These are phyloP conservation scores for Podotricha telesiphe DNA, from an alignment of 2,888 invertebrate genomes.

Conservation along the genomic window DNA sequence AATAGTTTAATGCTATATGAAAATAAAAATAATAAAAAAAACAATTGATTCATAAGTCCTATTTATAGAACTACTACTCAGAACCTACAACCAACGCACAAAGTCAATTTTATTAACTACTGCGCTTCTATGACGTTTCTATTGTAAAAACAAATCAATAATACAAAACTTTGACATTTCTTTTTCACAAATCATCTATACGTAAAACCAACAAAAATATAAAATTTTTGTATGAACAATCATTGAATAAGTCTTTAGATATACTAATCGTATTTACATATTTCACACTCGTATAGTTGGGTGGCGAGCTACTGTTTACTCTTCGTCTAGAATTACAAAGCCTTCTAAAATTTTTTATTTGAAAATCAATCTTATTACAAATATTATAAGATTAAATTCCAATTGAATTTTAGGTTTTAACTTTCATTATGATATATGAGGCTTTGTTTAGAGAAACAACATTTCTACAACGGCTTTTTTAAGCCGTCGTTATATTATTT, in stretches of 20 bases:
- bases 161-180: neutral
- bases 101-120: too few species aligned
- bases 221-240: conserved; percentile 64
- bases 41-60: too few species aligned
- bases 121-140: too few species aligned
- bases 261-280: conserved; percentile 74
- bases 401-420: conserved; percentile 29
- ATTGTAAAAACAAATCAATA: too few species aligned
- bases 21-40: too few species aligned
- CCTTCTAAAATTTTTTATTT: conserved; percentile 47
- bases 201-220: conserved; percentile 53
- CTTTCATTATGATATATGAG: conserved; percentile 49
- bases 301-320: conserved; percentile 79
- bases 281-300: conserved; percentile 71
- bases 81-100: too few species aligned
- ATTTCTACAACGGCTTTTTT: conserved; percentile 14
- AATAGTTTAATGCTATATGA: too few species aligned
- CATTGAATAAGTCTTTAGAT: conserved; percentile 54
- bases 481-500: conserved; percentile 32
- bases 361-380: neutral
- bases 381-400: conserved; percentile 23
- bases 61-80: too few species aligned
- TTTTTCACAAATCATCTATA: neutral
- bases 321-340: conserved; percentile 66
- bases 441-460: conserved; percentile 46